Percentiles rank a stretch among this genome's conserved stretches.
Conservation (phyloP, 2,888 invertebrate species). For the Drosophila infuscata region DNA sequence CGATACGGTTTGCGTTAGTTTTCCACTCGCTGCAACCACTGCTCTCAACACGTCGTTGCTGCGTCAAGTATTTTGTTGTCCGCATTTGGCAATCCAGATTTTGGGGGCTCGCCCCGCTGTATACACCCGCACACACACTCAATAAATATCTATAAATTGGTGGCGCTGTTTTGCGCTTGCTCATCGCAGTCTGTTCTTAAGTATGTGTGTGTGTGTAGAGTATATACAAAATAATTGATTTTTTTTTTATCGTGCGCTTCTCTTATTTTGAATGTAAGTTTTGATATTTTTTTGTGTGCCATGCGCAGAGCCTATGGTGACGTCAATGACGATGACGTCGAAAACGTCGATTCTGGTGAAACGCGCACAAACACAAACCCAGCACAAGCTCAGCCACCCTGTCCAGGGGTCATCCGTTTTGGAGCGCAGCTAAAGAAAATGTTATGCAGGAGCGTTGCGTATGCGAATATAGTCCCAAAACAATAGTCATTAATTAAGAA, state of each 20-base stretch:
- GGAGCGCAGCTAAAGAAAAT: slow-evolving; percentile 35
- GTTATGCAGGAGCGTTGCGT: slow-evolving; percentile 27
- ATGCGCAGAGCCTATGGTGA: slow-evolving; percentile 53
- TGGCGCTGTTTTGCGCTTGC: slow-evolving; percentile 67
- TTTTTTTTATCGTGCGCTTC: slow-evolving; percentile 43
- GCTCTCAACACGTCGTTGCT: slow-evolving; percentile 9
- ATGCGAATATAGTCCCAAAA: slow-evolving; percentile 21
- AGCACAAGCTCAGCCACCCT: slow-evolving; percentile 1
- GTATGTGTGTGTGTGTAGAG: slow-evolving; percentile 11
- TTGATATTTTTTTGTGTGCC: slow-evolving; percentile 19
- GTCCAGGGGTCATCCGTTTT: slow-evolving; percentile 55
- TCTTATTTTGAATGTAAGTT: slow-evolving; percentile 11
- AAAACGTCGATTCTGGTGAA: slow-evolving; percentile 33
- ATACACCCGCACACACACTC: slow-evolving; percentile 26
- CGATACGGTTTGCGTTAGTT: slow-evolving; percentile 27
- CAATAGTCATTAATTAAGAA: slow-evolving; percentile 65
- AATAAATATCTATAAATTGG: slow-evolving; percentile 32
- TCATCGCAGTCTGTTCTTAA: slow-evolving; percentile 31
- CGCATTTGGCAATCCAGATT: slow-evolving; percentile 71
- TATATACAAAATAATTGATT: slow-evolving; percentile 72
- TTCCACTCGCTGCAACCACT: slow-evolving; percentile 35
- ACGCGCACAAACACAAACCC: slow-evolving; percentile 13
- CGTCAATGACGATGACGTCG: slow-evolving; percentile 76
- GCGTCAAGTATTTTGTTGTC: slow-evolving; percentile 26
- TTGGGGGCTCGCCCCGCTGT: slow-evolving; percentile 76